Evolutionary conservation across 2,888 invertebrate genomes (phyloP).

Genomic region (Danaus chrysippus): DNA sequence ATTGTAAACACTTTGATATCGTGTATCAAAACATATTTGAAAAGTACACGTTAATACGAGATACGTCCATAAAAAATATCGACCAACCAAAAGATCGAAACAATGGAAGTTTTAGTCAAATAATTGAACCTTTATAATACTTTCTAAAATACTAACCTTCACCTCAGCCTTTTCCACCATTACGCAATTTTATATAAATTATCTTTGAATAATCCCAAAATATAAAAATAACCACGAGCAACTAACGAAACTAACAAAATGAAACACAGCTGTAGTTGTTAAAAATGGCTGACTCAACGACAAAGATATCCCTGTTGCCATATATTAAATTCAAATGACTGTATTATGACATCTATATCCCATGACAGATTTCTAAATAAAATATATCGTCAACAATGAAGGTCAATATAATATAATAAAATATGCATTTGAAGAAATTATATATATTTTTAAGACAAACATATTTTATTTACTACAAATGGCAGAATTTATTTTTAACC

Average conservation of each 20-base stretch:
- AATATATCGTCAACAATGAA: too few species aligned
- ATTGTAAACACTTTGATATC: background rate
- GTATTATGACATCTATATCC: too few species aligned
- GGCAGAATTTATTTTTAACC: too few species aligned
- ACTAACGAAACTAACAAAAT: conserved; percentile 20
- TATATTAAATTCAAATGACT: conserved; percentile 1
- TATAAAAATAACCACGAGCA: conserved; percentile 13
- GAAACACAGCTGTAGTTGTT: conserved; percentile 33
- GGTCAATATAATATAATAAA: too few species aligned
- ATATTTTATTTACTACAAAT: too few species aligned
- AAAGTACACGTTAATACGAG: conserved; percentile 26
- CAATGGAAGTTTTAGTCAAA: conserved; percentile 50
- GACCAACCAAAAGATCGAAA: conserved; percentile 57
- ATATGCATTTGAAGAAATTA: too few species aligned
- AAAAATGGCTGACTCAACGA: conserved; percentile 36
- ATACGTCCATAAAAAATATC: conserved; percentile 40
- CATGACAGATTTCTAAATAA: too few species aligned
- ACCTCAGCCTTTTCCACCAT: conserved; percentile 61
- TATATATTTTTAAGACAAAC: too few species aligned
- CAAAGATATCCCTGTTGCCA: conserved; percentile 16
- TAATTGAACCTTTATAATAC: conserved; percentile 22
- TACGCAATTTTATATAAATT: conserved; percentile 10
- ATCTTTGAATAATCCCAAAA: conserved; percentile 10
- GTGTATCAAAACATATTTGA: background rate
- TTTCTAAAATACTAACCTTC: conserved; percentile 51